Evolutionary conservation across 2,797 vertebrate genomes (phyloP).

Genomic region (Paedocypris micromegethes): DNA sequence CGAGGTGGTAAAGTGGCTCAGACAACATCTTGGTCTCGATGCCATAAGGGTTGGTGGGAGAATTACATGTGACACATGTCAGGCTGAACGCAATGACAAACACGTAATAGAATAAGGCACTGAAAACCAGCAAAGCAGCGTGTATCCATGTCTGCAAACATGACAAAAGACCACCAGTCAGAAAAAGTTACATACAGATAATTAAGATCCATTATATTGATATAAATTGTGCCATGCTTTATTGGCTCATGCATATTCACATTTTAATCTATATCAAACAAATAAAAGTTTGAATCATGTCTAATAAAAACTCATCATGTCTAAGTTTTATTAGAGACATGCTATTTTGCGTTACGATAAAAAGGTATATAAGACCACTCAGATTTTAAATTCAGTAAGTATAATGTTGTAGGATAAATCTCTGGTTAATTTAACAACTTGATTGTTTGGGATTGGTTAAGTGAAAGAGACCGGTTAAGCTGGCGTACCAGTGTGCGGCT

Average conservation of each 20-base stretch:
- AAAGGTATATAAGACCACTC: no score
- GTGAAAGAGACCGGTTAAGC: no score
- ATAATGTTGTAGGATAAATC: no score
- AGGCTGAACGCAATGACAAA: conserved; percentile 75
- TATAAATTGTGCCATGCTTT: no score
- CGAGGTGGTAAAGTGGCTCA: conserved; percentile 78
- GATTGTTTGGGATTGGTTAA: conserved; percentile 20
- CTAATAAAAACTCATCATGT: no score
- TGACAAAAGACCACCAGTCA: conserved; percentile 1
- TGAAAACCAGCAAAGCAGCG: conserved; percentile 63
- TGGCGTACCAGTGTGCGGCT: conserved; percentile 85
- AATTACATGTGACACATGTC: conserved; percentile 74
- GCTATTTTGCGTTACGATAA: no score
- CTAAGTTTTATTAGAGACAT: no score
- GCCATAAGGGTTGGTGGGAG: conserved; percentile 77
- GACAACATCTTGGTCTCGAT: conserved; percentile 75
- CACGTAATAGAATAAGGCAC: conserved; percentile 71
- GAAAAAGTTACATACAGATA: background rate
- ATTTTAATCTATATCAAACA: no score
- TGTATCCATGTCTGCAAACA: conserved; percentile 86
- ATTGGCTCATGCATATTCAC: no score
- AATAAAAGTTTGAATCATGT: no score
- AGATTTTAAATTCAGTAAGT: no score
- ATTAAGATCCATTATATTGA: background rate
- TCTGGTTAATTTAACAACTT: no score